Evolutionary conservation across 2,113 vertebrate species (phyloP).

Genomic region (Lathamus discolor): DNA sequence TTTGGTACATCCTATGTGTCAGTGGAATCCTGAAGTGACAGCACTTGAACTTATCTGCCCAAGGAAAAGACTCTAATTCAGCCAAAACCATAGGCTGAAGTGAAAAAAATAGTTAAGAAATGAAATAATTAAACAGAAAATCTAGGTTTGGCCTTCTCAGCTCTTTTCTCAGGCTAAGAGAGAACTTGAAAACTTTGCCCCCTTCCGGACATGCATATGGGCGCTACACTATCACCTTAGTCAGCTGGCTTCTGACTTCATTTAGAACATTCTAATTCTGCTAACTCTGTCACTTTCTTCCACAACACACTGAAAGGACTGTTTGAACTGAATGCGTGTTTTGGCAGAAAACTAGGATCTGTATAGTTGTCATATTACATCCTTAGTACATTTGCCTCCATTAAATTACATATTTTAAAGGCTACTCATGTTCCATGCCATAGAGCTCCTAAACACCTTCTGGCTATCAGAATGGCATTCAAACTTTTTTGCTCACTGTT

Average conservation of each 20-base stretch:
- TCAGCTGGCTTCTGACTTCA: neutral
- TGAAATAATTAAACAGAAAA: neutral
- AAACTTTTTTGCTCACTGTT: neutral
- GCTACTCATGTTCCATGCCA: neutral
- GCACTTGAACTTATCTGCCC: neutral
- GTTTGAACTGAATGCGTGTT: neutral
- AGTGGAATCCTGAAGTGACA: neutral
- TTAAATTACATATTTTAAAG: neutral
- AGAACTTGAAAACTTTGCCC: neutral
- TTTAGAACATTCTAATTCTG: neutral
- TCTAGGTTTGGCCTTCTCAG: neutral
- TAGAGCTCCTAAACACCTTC: neutral
- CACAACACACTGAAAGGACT: neutral
- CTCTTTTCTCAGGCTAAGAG: neutral
- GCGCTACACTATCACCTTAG: neutral
- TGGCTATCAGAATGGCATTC: neutral
- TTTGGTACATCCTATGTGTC: neutral
- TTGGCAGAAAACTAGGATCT: neutral
- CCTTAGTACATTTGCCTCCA: neutral
- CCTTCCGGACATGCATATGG: neutral
- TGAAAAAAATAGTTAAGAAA: neutral
- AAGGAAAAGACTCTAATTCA: neutral
- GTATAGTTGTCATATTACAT: neutral
- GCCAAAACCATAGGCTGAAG: neutral
- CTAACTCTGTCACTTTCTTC: neutral